phyloP scores from a whole-genome alignment of 2,888 invertebrate genomes.

The Limnephilus auricula region DNA sequence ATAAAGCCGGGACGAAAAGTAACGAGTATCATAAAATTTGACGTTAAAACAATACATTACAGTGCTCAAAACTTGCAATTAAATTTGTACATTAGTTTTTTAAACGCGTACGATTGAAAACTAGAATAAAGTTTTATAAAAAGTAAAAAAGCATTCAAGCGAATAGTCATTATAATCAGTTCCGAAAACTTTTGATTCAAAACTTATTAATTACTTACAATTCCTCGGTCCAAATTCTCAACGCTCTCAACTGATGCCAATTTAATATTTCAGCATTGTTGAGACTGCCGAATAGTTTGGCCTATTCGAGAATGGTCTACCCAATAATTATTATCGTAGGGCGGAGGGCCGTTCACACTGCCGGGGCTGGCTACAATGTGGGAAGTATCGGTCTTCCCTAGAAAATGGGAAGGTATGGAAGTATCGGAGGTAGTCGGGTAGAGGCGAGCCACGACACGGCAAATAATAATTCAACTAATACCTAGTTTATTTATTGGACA shows the following conservation, averaged over 20 bases:
- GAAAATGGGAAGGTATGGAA: not conserved
- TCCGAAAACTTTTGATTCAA: not conserved
- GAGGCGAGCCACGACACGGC: not conserved
- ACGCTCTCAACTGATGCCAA: not conserved
- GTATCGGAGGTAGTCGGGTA: not conserved
- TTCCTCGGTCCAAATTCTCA: not conserved
- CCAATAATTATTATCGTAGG: not conserved
- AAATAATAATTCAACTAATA: constrained; percentile 31
- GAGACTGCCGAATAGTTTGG: not conserved
- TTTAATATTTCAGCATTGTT: constrained; percentile 2
- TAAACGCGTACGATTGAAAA: not conserved
- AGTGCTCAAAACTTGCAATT: not conserved
- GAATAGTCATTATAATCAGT: not conserved
- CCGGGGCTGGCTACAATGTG: not conserved
- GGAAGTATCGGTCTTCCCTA: not conserved
- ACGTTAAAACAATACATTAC: too few species aligned
- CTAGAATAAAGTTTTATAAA: not conserved
- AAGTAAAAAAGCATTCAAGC: not conserved
- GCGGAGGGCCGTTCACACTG: not conserved
- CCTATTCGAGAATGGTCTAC: not conserved
- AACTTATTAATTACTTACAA: not conserved
- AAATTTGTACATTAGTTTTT: not conserved
- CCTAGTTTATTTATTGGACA: constrained; percentile 42
- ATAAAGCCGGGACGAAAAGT: not conserved
- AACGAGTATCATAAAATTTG: not conserved